Evolutionary conservation across 2,113 vertebrate species (phyloP).

Genomic region (Chamaea fasciata): DNA sequence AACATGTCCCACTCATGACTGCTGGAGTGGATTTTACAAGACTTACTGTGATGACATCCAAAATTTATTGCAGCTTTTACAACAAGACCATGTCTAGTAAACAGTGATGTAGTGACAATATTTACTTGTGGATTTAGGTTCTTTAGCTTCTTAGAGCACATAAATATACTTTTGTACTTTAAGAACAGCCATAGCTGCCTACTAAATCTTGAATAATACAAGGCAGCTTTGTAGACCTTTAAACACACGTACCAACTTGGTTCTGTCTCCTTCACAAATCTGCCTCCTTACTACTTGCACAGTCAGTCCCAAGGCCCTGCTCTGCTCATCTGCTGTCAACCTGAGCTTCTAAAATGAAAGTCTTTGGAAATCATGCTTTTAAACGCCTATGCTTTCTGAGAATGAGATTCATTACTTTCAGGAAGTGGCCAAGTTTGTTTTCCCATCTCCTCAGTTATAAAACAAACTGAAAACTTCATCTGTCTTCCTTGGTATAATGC

Average conservation of each 20-base stretch:
- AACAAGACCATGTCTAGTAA: constrained; percentile 5
- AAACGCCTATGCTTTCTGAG: not conserved
- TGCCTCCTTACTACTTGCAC: not conserved
- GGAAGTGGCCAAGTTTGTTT: not conserved
- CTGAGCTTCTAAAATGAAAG: not conserved
- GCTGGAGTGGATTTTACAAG: constrained; percentile 27
- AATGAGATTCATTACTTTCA: not conserved
- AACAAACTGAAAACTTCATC: not conserved
- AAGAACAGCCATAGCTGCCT: not conserved
- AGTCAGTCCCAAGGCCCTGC: not conserved
- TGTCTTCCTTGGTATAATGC: not conserved
- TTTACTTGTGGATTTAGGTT: constrained; percentile 44
- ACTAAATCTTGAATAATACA: constrained; percentile 41
- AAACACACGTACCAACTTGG: not conserved
- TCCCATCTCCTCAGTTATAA: not conserved
- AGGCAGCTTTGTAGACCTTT: constrained; percentile 50
- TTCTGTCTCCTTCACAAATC: not conserved
- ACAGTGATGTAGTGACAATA: constrained; percentile 44
- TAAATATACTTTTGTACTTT: constrained; percentile 35
- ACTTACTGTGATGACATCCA: constrained; percentile 26
- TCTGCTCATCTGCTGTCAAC: not conserved
- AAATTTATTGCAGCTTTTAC: constrained; percentile 58
- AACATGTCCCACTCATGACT: constrained; percentile 1
- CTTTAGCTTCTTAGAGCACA: constrained; percentile 34
- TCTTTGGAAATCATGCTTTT: not conserved